Percentiles rank a stretch among this genome's conserved stretches.
These are phyloP conservation scores for Drosophila limbata DNA, from an alignment of 2,888 invertebrate genomes.

Conservation along the genomic window DNA sequence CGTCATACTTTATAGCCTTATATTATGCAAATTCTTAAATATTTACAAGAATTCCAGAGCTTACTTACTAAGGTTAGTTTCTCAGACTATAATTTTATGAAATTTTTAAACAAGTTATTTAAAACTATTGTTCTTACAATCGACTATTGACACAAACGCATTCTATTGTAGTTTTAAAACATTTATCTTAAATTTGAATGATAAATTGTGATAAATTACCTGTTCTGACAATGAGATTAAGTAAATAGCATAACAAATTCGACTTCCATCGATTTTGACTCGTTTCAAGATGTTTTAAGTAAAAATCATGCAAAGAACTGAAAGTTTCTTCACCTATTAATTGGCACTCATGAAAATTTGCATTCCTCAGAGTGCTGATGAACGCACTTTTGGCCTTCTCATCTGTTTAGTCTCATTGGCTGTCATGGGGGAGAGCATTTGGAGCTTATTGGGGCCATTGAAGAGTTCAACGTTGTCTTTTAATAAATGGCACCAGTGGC, in stretches of 20 bases:
- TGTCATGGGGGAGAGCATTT: background rate
- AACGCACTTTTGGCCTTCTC: conserved; percentile 50
- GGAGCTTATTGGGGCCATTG: conserved; percentile 34
- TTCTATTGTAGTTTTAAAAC: no score
- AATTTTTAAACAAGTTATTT: no score
- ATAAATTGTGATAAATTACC: background rate
- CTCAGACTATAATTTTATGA: no score
- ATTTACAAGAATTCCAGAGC: no score
- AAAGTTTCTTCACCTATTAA: conserved; percentile 34
- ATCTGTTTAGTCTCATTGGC: conserved; percentile 12
- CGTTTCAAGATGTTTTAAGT: background rate
- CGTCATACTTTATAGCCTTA: no score
- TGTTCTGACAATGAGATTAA: background rate
- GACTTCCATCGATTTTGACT: background rate
- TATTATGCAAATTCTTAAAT: no score
- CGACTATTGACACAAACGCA: no score
- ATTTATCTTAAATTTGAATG: background rate
- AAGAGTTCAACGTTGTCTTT: conserved; percentile 20
- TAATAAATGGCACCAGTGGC: conserved; percentile 26
- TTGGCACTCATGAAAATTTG: conserved; percentile 37
- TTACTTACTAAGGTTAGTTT: no score
- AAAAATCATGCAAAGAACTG: background rate
- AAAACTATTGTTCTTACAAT: no score
- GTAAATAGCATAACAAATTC: background rate
- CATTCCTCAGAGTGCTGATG: conserved; percentile 27